These are phyloP conservation scores for Drosophila nr. perissopoda DNA, from an alignment of 2,888 invertebrate genomes.

Conservation along the genomic window DNA sequence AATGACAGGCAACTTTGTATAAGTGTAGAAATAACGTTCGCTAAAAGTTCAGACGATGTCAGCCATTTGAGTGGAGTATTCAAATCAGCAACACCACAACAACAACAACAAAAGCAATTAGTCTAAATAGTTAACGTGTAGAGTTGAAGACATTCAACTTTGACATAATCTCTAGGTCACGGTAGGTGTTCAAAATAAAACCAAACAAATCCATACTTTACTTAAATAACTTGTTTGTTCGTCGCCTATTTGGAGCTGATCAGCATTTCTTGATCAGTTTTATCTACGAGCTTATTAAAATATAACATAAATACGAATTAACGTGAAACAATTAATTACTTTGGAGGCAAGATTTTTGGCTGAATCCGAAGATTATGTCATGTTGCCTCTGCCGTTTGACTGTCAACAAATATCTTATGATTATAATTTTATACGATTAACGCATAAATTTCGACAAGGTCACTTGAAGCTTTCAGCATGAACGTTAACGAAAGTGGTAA, in stretches of 20 bases:
- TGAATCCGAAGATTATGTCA: slow-evolving; percentile 40
- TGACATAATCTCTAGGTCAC: slow-evolving; percentile 77
- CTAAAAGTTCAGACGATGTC: slow-evolving; percentile 67
- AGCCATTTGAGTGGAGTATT: slow-evolving; percentile 38
- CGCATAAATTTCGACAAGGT: slow-evolving; percentile 63
- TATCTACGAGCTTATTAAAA: slow-evolving; percentile 46
- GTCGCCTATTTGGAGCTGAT: neutral
- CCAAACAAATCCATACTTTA: slow-evolving; percentile 8
- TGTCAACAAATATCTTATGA: slow-evolving; percentile 51
- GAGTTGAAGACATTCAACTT: slow-evolving; percentile 75
- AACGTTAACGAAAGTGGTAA: slow-evolving; percentile 69
- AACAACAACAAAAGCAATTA: slow-evolving; percentile 52
- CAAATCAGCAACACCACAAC: slow-evolving; percentile 32
- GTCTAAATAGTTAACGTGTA: slow-evolving; percentile 58
- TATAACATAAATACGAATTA: slow-evolving; percentile 34
- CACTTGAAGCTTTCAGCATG: slow-evolving; percentile 47
- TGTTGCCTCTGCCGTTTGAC: slow-evolving; percentile 31
- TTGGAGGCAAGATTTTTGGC: slow-evolving; percentile 32
- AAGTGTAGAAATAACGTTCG: slow-evolving; percentile 32
- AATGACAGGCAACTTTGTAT: slow-evolving; percentile 44
- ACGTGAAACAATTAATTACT: slow-evolving; percentile 51
- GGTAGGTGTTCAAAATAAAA: slow-evolving; percentile 35
- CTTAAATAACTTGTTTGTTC: slow-evolving; percentile 14
- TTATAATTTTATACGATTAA: slow-evolving; percentile 45
- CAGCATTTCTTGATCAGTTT: slow-evolving; percentile 19